These are phyloP conservation scores for Rhinogobius similis DNA, from an alignment of 2,113 vertebrate species.

Conservation along the genomic window DNA sequence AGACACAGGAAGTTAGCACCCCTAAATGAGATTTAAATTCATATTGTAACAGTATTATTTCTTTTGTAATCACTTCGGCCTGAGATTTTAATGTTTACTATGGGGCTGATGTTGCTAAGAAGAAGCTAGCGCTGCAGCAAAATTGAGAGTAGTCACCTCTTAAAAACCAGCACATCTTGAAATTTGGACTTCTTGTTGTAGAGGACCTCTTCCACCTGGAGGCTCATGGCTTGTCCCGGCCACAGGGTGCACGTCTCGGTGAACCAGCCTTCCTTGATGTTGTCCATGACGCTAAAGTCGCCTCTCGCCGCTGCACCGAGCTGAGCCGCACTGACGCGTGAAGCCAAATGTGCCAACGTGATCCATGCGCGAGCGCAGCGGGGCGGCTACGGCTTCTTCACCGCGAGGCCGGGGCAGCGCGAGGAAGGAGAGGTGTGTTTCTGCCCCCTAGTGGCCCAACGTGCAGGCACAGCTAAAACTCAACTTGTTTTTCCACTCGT, in stretches of 20 bases:
- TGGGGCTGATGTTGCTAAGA: background rate
- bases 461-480: background rate
- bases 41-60: background rate
- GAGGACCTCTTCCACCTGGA: constrained; percentile 90
- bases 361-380: background rate
- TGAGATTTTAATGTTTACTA: background rate
- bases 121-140: constrained; percentile 45
- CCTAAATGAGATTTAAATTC: background rate
- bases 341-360: constrained; percentile 35
- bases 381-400: background rate
- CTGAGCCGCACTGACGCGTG: constrained; percentile 26
- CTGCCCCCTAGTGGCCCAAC: background rate
- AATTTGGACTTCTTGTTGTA: constrained; percentile 87
- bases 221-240: constrained; percentile 92
- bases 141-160: constrained; percentile 79
- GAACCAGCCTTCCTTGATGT: constrained; percentile 92
- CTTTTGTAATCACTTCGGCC: background rate
- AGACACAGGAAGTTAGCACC: background rate
- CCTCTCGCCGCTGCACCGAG: constrained; percentile 2
- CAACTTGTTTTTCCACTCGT: no score
- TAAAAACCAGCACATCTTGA: constrained; percentile 94
- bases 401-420: background rate
- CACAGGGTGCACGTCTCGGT: constrained; percentile 89
- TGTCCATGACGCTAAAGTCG: constrained; percentile 66
- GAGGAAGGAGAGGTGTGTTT: no score